Evolutionary conservation across 2,888 invertebrate genomes (phyloP).

Genomic region (Lasioglossum vierecki): DNA sequence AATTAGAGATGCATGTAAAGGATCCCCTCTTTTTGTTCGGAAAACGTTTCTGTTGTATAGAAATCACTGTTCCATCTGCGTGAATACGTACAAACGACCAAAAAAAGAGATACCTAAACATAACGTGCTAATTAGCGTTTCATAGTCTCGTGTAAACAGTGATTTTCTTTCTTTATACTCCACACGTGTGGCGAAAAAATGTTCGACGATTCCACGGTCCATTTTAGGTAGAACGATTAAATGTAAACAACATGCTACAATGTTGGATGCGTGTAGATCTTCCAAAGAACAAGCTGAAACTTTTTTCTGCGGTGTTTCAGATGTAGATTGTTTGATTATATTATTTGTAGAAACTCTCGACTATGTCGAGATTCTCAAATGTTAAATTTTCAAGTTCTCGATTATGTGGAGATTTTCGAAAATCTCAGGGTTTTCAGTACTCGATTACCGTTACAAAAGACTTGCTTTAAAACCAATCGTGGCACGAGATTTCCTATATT

Average conservation of each 20-base stretch:
- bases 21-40: not conserved
- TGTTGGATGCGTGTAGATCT: not conserved
- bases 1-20: slow-evolving; percentile 1
- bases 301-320: not conserved
- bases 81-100: not conserved
- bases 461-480: too few relatives aligned
- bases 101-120: not conserved
- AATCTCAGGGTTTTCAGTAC: too few relatives aligned
- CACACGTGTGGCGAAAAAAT: not conserved
- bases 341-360: not conserved
- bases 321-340: not conserved
- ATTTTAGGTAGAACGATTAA: not conserved
- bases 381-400: too few relatives aligned
- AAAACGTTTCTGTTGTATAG: slow-evolving; percentile 1
- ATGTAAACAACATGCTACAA: not conserved
- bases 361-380: too few relatives aligned
- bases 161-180: not conserved
- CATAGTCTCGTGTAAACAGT: not conserved
- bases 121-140: slow-evolving; percentile 1
- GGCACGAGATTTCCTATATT: too few relatives aligned
- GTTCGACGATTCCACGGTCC: not conserved
- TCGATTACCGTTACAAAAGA: too few relatives aligned
- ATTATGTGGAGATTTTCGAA: too few relatives aligned
- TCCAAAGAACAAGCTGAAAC: not conserved
- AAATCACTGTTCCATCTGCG: slow-evolving; percentile 3